These are phyloP conservation scores for Scyliorhinus canicula DNA, from an alignment of 2,797 vertebrate species.

Conservation along the genomic window DNA sequence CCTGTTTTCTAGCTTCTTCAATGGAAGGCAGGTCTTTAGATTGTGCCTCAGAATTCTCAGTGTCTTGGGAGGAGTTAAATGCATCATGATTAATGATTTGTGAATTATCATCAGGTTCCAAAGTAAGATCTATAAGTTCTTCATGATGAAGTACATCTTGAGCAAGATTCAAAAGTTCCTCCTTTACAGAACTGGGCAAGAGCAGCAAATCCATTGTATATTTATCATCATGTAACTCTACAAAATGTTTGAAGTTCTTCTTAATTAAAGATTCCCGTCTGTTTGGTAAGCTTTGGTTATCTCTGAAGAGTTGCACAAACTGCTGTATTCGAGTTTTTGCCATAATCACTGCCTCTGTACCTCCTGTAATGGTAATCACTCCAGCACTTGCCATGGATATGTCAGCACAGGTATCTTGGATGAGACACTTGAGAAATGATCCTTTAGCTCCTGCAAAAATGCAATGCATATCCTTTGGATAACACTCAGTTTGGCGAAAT, in stretches of 20 bases:
- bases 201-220: constrained; percentile 92
- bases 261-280: constrained; percentile 78
- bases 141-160: constrained; percentile 52
- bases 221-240: constrained; percentile 87
- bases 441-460: constrained; percentile 82
- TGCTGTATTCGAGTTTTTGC: constrained; percentile 88
- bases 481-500: constrained; percentile 75
- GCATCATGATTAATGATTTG: neutral
- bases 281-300: constrained; percentile 67
- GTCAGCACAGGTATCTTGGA: constrained; percentile 85
- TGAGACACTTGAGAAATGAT: constrained; percentile 80
- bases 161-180: constrained; percentile 76
- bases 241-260: constrained; percentile 81
- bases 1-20: constrained; percentile 69
- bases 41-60: neutral
- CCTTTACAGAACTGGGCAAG: constrained; percentile 85
- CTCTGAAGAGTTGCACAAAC: constrained; percentile 82
- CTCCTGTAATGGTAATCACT: constrained; percentile 69
- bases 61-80: neutral
- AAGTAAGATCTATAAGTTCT: constrained; percentile 25
- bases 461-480: constrained; percentile 95
- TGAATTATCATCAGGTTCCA: neutral
- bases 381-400: constrained; percentile 77
- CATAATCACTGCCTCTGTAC: constrained; percentile 86
- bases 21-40: constrained; percentile 14